Base-by-base conservation (phyloP, 2,888 invertebrate species). In the Gerris lacustris region DNA sequence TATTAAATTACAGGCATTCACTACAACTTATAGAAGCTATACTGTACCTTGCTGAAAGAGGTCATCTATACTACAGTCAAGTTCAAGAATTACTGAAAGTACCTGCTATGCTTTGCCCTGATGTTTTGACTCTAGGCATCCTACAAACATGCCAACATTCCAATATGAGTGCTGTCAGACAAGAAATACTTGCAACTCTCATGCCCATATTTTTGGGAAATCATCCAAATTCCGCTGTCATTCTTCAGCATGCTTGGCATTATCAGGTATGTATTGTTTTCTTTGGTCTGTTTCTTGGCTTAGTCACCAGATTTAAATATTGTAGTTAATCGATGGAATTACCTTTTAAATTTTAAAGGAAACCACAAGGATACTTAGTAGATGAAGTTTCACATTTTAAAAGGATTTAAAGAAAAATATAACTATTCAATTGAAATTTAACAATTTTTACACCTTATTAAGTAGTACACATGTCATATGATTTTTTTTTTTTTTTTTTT, bases 221-320 rank as follows among this genome's bases (percentile, higher is more conserved):
- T 82, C 97, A 98, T 83, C 94, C 95, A 0, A 99, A 99, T 81
- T 94, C 96, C 0, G 94, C 91, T 44, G 92, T 94, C n/a, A 92
- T 99, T 74, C 83, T 99, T 70, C 96, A 97, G 81, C 92, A 94
- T 79, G 95, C 95, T 5, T 99, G 98, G 98, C 93, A 94, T 79
- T 87, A 89, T 69, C 90, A 81, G 79, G 82, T 82, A 77, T 67
- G 43, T 69, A 11, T 67, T 63, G 6, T 68, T 68, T 66, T 66
- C 9, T 62, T 15, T n/a, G 62, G 31, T 4, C 31, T 31, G 1
- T 31, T 31, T 31, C 31, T 31, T 31, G 4, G 31, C 31, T 31
- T 31, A 31, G 31, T 31, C 31, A 31, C 31, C 4, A 31, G 31
- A 31, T 31, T 31, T 31, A 31, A 31, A 31, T 31, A 31, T 31